These are phyloP conservation scores for Melanotaenia pygmaea DNA, from an alignment of 2,797 vertebrate genomes.

Conservation along the genomic window DNA sequence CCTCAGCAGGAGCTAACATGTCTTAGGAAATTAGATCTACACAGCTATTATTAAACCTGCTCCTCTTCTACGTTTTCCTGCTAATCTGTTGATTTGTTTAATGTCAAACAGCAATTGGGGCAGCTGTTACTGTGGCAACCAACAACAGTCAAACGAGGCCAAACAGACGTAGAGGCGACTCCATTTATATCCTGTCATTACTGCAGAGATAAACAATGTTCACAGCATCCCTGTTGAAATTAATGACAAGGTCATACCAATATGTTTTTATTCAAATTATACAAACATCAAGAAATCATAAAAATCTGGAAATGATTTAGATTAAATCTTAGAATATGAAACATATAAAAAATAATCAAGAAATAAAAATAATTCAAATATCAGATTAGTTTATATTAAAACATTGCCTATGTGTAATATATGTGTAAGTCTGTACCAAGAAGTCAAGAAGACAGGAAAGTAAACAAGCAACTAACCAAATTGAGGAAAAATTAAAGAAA, in stretches of 20 bases:
- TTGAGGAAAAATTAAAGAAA: background rate
- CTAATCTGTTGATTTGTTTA: conserved; percentile 42
- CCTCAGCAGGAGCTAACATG: conserved; percentile 4
- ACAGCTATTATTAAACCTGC: conserved; percentile 8
- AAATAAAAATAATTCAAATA: conserved; percentile 9
- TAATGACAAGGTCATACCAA: background rate
- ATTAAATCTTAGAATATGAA: conserved; percentile 1
- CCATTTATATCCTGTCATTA: background rate
- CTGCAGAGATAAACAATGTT: background rate
- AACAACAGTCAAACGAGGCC: background rate
- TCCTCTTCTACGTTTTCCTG: conserved; percentile 16
- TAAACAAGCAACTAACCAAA: background rate
- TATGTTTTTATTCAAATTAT: conserved; percentile 28
- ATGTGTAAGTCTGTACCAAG: background rate
- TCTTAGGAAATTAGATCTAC: conserved; percentile 24
- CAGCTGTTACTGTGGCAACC: conserved; percentile 43
- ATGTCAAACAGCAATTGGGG: background rate
- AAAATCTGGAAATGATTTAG: background rate
- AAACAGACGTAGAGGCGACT: background rate
- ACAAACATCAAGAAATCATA: conserved; percentile 9
- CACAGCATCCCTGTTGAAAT: background rate
- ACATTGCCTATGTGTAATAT: background rate
- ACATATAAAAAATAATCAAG: background rate
- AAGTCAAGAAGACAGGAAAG: background rate
- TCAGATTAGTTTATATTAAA: conserved; percentile 14